Percentiles rank a stretch among this genome's conserved stretches.
These are phyloP conservation scores for Orchesella cincta DNA, from an alignment of 1,140 invertebrate genomes.

Conservation along the genomic window DNA sequence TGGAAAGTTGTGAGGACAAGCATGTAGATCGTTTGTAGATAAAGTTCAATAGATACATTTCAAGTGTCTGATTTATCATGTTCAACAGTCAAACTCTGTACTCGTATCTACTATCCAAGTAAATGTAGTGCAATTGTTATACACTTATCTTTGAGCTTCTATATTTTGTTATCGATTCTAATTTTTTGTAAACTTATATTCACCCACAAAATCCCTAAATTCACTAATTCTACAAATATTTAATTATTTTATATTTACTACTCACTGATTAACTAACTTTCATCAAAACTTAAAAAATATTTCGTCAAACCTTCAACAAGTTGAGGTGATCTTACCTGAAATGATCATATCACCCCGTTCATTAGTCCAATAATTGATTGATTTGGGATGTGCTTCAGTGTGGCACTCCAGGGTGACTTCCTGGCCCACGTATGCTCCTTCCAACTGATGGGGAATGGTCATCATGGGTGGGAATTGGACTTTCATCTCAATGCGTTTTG, in stretches of 20 bases:
- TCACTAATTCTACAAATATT: too few relatives aligned
- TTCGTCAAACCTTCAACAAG: neutral
- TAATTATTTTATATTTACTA: too few relatives aligned
- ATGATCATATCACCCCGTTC: conserved; percentile 83
- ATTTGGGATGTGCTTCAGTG: conserved; percentile 82
- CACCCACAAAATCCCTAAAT: too few relatives aligned
- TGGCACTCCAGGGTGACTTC: conserved; percentile 75
- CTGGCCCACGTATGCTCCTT: conserved; percentile 77
- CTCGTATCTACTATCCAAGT: neutral
- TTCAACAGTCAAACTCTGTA: neutral
- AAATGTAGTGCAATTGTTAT: neutral
- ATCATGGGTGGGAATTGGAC: conserved; percentile 89
- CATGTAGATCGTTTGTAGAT: conserved; percentile 15
- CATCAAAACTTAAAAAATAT: neutral
- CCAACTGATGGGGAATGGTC: conserved; percentile 80
- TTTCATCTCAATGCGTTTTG: conserved; percentile 82
- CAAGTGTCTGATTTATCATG: neutral
- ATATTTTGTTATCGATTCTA: too few relatives aligned
- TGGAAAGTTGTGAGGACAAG: neutral
- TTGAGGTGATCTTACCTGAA: conserved; percentile 67
- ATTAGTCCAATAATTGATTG: conserved; percentile 86
- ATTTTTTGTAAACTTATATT: too few relatives aligned
- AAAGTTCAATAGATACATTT: conserved; percentile 16
- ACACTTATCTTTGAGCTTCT: neutral
- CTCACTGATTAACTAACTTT: too few relatives aligned